Evolutionary conservation across 2,888 invertebrate genomes (phyloP).

Genomic region (Agrochola lychnidis): DNA sequence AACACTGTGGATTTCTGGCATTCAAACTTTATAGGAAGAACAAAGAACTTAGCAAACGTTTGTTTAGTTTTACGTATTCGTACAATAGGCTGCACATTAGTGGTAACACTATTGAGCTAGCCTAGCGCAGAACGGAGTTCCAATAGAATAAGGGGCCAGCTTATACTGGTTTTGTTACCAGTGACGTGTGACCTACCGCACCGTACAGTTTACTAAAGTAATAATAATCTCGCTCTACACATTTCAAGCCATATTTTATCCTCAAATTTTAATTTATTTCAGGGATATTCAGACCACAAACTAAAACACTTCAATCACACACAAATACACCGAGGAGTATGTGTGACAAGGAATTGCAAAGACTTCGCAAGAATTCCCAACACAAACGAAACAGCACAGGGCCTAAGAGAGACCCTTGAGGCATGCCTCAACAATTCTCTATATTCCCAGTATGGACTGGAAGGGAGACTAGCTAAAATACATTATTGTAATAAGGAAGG

Average conservation of each 20-base stretch:
- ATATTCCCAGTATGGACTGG: conserved; percentile 76
- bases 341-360: conserved; percentile 79
- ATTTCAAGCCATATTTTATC: neutral
- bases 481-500: conserved; percentile 78
- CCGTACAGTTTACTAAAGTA: neutral
- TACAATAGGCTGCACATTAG: neutral
- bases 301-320: conserved; percentile 85
- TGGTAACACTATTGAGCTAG: too few species aligned
- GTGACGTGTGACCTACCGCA: too few species aligned
- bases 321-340: conserved; percentile 83
- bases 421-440: conserved; percentile 81
- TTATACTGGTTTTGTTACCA: too few species aligned
- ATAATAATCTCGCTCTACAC: neutral
- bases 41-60: too few species aligned
- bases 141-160: too few species aligned
- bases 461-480: conserved; percentile 75
- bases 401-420: conserved; percentile 76
- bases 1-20: too few species aligned
- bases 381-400: conserved; percentile 64
- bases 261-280: conserved; percentile 57
- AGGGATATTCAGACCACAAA: conserved; percentile 82
- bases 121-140: too few species aligned
- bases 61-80: too few species aligned
- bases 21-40: too few species aligned
- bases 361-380: conserved; percentile 55